Evolutionary conservation across 2,113 vertebrate genomes (phyloP), one percentile per base, ranked within the genome.

Genomic region (Rousettus leschenaultii): DNA sequence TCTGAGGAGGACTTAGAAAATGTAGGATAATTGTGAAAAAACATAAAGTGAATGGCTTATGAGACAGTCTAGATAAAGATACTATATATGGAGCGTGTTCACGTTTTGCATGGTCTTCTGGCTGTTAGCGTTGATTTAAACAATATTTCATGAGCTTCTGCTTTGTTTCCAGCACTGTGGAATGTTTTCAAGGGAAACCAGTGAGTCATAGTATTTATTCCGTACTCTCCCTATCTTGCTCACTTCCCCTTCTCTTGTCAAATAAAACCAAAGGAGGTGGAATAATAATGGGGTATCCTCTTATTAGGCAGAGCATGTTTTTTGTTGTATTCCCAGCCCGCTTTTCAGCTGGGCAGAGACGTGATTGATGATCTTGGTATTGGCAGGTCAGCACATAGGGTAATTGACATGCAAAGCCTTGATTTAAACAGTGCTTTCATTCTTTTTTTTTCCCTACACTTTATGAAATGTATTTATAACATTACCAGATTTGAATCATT

Each of bases 361-460:
- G 0, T 94, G 97, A 96, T 93, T 96, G 97, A 98, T 94, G 95
- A 66, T 53, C 12, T 43, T 79, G n/a, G 75, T 92, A 94, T 85
- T 88, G 93, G 65, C 93, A 96, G 88, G 43, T 91, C 43, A 4
- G 38, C 24, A 16, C 55, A 92, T 7, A 83, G 45, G 43, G 43
- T 63, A 75, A 94, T 55, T 90, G 91, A 85, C 57, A 30, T 80
- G 85, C 89, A 79, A 57, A 89, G 73, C 93, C 13, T 85, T 2
- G 7, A 18, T 79, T 68, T 68, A 74, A 90, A 91, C 78, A 85
- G 13, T 68, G 18, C 55, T 88, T 78, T 86, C 74, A 35, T 89
- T 94, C 51, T 97, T 68, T 78, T 61, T 26, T 73, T 51, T 18
- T 5, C 3, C 68, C 68, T 92, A 38, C 73, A 86, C 68, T 63